Percentiles rank a stretch among this genome's conserved stretches.
Conservation (phyloP, 1,140 invertebrate genomes). For the Drosophila grimshawi region DNA sequence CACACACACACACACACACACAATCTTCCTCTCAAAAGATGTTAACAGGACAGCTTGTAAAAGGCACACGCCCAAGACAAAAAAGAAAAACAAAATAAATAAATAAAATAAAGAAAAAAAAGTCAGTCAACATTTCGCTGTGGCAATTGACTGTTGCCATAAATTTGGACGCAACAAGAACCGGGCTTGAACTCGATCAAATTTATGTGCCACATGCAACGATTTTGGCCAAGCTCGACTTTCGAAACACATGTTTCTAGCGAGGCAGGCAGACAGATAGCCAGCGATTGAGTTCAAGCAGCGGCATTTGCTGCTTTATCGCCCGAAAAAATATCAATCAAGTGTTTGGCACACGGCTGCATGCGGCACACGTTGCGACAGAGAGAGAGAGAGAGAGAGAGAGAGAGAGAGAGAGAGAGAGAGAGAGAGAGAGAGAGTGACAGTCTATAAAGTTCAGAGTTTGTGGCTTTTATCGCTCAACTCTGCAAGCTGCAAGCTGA, state of each 20-base stretch:
- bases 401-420: neutral
- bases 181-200: conserved; percentile 71
- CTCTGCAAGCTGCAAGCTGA: conserved; percentile 26
- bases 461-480: conserved; percentile 69
- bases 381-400: neutral
- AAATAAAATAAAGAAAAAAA: conserved; percentile 1
- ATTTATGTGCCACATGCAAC: conserved; percentile 75
- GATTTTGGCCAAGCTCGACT: conserved; percentile 68
- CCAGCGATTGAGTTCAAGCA: conserved; percentile 19
- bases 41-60: conserved; percentile 61
- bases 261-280: neutral
- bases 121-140: conserved; percentile 23
- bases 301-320: conserved; percentile 63
- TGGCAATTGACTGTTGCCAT: conserved; percentile 49
- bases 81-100: conserved; percentile 6
- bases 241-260: conserved; percentile 21
- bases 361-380: conserved; percentile 27
- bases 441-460: conserved; percentile 79
- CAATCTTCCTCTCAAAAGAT: too few species aligned
- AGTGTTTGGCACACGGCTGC: conserved; percentile 36
- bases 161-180: conserved; percentile 59
- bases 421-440: conserved; percentile 15
- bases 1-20: too few species aligned
- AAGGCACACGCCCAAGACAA: conserved; percentile 34
- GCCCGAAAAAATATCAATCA: conserved; percentile 74